These are phyloP conservation scores for Falcaria lacertinaria DNA, from an alignment of 2,888 invertebrate species.

Conservation along the genomic window DNA sequence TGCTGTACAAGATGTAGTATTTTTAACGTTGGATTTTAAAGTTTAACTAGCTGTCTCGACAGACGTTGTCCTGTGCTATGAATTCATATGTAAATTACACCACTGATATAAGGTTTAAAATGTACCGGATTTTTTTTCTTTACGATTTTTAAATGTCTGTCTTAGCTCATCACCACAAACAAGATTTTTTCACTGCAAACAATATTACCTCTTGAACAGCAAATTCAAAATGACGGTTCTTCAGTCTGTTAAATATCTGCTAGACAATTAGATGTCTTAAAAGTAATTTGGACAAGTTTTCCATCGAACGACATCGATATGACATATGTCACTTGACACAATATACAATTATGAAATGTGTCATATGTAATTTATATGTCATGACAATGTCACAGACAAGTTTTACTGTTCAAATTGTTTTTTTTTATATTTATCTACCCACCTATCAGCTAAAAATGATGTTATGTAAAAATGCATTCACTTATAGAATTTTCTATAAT, in stretches of 20 bases:
- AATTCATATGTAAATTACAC: too few species aligned
- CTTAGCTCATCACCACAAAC: too few species aligned
- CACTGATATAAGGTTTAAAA: too few species aligned
- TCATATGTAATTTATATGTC: too few species aligned
- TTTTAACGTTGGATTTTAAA: too few species aligned
- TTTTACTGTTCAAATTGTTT: neutral
- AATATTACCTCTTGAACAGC: neutral
- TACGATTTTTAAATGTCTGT: too few species aligned
- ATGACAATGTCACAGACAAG: neutral
- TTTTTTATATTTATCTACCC: neutral
- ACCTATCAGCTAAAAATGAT: neutral
- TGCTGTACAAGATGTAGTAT: constrained; percentile 13
- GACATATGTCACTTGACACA: neutral
- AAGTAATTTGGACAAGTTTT: neutral
- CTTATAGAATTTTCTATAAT: too few species aligned
- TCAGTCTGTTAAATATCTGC: neutral
- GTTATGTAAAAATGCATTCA: neutral
- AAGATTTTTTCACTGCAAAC: neutral
- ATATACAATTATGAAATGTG: too few species aligned
- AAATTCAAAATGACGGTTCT: neutral
- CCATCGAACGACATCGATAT: neutral
- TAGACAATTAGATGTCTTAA: neutral
- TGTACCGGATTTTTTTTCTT: too few species aligned
- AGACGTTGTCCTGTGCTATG: too few species aligned
- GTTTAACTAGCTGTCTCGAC: too few species aligned